Base-by-base conservation (phyloP, 1,140 invertebrate species). In the Pentalonia nigronervosa region DNA sequence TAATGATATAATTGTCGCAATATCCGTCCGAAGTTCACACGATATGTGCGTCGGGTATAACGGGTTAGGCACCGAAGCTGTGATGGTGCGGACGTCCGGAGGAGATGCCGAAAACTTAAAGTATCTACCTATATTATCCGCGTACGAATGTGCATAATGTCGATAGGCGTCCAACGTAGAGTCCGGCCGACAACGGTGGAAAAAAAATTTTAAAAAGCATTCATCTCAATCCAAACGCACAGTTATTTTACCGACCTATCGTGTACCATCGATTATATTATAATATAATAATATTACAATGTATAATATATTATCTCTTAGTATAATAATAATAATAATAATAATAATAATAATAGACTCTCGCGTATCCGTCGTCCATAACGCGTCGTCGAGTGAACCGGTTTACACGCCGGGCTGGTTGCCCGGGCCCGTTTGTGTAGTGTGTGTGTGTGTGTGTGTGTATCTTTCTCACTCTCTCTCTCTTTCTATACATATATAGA, bases 281-380 rank as follows among this genome's bases (percentile, higher is more conserved):
- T 53, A 60, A 60, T 60, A 67, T n/a, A 67, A n/a, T 67, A 67
- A n/a, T n/a, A 67, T 67, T 67, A 67, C 60, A 67, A n/a, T 14
- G 60, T 67, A 67, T 17, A 67, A 67, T n/a, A 67, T 67, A 67
- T n/a, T 67, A 67, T 67, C 30, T n/a, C 30, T n/a, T 48, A 53
- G 23, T 53, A 60, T 30, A 60, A 25, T 60, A 60, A 25, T 60
- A 60, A 25, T 60, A 60, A 41, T 41, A 41, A 30, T 60, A 60
- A 60, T 60, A 60, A n/a, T n/a, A 67, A 67, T 67, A 67, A 67
- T 67, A 67, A 67, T 67, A n/a, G n/a, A 67, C 60, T 81, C 76
- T 81, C 20, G 76, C 21, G 36, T 41, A 84, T 84, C 83, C 83
- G n/a, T n/a, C n/a, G 41, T 86, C 83, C 45, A 25, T 41, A 41